A percentile compares a stretch with the other conserved stretches of the same genome.
Evolutionary conservation across 2,113 vertebrate species (phyloP).

Genomic region (Tyrannus savana): DNA sequence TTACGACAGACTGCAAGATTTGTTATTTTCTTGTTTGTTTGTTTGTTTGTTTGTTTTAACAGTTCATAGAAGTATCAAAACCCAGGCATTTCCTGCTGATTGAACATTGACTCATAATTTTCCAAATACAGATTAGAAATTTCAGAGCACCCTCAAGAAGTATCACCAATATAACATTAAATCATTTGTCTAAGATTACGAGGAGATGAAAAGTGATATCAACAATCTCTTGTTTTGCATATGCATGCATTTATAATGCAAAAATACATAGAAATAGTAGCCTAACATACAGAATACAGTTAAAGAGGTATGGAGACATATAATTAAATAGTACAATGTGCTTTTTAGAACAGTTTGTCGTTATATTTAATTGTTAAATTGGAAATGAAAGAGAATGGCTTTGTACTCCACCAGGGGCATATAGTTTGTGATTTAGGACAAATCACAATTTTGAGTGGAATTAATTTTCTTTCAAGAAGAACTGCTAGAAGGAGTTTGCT

Average conservation of each 20-base stretch:
- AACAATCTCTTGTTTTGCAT: background rate
- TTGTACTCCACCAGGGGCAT: background rate
- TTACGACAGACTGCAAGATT: background rate
- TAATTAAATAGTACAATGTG: background rate
- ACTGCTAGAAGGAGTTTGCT: background rate
- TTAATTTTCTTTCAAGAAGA: background rate
- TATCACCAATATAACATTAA: background rate
- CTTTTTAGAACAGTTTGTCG: background rate
- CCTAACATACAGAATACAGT: background rate
- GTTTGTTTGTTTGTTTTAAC: background rate
- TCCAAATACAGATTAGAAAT: conserved; percentile 4
- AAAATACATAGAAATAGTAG: background rate
- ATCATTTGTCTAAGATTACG: background rate
- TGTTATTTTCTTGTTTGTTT: background rate
- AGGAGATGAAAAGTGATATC: background rate
- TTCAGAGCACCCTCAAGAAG: background rate
- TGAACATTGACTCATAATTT: conserved; percentile 11
- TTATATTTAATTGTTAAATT: background rate
- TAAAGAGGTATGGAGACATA: background rate
- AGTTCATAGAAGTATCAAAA: background rate
- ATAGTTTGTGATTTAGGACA: background rate
- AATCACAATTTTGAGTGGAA: background rate
- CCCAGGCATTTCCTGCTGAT: background rate
- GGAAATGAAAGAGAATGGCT: background rate
- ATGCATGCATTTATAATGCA: background rate